Conservation (phyloP, 2,113 vertebrate species). For the Tragelaphus buxtoni region DNA sequence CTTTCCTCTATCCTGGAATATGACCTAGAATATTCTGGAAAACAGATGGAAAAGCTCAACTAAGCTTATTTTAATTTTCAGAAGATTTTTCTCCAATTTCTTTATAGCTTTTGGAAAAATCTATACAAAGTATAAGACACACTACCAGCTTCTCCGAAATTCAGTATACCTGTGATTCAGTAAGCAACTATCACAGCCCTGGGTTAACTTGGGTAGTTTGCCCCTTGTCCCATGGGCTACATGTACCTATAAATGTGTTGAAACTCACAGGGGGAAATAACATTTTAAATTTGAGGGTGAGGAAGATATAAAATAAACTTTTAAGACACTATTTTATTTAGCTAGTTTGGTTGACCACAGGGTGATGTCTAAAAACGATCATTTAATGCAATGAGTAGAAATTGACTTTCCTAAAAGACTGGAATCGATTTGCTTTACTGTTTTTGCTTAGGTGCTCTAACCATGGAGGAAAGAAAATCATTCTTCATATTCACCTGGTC, state of each 20-base stretch:
- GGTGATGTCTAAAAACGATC: conserved; percentile 29
- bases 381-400: conserved; percentile 37
- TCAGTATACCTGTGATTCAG: background rate
- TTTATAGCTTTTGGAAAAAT: background rate
- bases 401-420: conserved; percentile 48
- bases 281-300: background rate
- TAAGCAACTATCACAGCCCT: background rate
- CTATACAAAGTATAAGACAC: background rate
- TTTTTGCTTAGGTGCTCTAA: conserved; percentile 44
- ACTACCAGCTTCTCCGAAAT: background rate
- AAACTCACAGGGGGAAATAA: background rate
- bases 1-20: background rate
- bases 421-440: background rate
- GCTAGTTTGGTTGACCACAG: conserved; percentile 42
- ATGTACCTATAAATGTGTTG: background rate
- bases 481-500: background rate
- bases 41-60: background rate
- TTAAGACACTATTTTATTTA: background rate
- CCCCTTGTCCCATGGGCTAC: background rate
- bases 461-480: background rate
- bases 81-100: conserved; percentile 20
- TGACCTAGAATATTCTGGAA: background rate
- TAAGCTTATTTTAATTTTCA: background rate
- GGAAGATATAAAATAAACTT: conserved; percentile 40
- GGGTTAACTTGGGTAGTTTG: background rate